Conservation (phyloP, 2,113 vertebrate genomes). For the Chionis minor region DNA sequence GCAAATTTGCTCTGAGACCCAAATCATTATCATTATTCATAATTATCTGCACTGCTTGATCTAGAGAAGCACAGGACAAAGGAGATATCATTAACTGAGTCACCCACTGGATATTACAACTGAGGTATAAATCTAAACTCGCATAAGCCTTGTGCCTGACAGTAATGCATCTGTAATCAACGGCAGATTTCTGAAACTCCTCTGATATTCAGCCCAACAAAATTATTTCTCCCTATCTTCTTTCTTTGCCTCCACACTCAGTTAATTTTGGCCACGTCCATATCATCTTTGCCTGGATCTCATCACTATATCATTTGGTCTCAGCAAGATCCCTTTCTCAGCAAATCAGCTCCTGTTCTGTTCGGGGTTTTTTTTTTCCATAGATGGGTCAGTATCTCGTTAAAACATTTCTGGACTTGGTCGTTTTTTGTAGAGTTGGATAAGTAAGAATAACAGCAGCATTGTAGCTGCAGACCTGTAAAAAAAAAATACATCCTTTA, state of each 20-base stretch:
- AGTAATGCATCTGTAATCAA: background rate
- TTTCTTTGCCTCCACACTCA: background rate
- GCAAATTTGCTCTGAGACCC: slow-evolving; percentile 22
- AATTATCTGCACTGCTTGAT: slow-evolving; percentile 58
- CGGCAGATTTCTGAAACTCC: slow-evolving; percentile 7
- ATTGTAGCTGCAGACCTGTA: background rate
- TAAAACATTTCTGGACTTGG: background rate
- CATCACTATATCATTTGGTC: background rate
- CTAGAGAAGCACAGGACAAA: slow-evolving; percentile 52
- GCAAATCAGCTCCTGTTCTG: background rate
- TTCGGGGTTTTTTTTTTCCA: background rate
- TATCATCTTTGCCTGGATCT: background rate
- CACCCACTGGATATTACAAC: slow-evolving; percentile 10
- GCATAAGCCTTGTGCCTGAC: background rate
- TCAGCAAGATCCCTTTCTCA: background rate
- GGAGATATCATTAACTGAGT: slow-evolving; percentile 45
- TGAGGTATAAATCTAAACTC: slow-evolving; percentile 21
- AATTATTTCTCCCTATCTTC: background rate
- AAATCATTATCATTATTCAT: slow-evolving; percentile 55
- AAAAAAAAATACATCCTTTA: background rate
- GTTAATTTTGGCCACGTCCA: background rate
- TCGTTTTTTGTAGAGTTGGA: background rate
- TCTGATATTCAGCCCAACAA: background rate
- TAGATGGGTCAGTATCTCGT: background rate
- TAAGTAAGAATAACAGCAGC: background rate